These are phyloP conservation scores for Cataglyphis albicans DNA, from an alignment of 2,888 invertebrate species.

Conservation along the genomic window DNA sequence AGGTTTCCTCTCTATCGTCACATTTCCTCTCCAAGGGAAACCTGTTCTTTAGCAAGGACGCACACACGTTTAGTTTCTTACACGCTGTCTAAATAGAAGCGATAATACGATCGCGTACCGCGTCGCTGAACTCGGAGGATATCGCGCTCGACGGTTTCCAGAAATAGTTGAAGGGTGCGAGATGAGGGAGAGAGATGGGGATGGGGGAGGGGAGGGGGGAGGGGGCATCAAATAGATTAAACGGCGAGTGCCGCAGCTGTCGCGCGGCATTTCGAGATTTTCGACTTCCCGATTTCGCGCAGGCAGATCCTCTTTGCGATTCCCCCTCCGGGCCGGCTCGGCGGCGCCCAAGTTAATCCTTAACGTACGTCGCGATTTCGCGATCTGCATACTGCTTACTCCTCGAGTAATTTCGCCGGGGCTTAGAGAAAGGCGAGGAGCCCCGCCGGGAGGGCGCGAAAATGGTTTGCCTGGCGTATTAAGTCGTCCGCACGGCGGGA, in stretches of 20 bases:
- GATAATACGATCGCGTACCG: neutral
- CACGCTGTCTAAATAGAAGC: neutral
- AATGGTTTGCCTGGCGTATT: slow-evolving; percentile 81
- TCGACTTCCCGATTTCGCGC: slow-evolving; percentile 64
- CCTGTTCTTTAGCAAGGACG: neutral
- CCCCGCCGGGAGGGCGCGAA: slow-evolving; percentile 60
- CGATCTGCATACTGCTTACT: slow-evolving; percentile 83
- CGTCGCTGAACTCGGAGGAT: slow-evolving; percentile 24
- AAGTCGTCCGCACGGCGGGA: slow-evolving; percentile 77
- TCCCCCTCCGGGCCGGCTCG: slow-evolving; percentile 48
- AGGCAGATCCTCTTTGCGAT: slow-evolving; percentile 70
- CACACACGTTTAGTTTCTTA: no score
- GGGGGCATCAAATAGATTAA: slow-evolving; percentile 51
- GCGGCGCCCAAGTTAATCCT: slow-evolving; percentile 77
- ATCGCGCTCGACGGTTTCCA: slow-evolving; percentile 30
- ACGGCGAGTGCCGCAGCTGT: slow-evolving; percentile 54
- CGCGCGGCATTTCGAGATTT: slow-evolving; percentile 59
- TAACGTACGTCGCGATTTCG: slow-evolving; percentile 81
- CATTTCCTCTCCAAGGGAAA: neutral
- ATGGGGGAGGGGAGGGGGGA: neutral
- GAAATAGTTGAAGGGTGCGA: slow-evolving; percentile 29
- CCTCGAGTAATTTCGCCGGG: slow-evolving; percentile 77
- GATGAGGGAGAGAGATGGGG: neutral
- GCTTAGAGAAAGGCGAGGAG: slow-evolving; percentile 62
- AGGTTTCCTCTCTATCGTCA: no score